phyloP scores from a whole-genome alignment of 2,888 invertebrate genomes.

The Cyrtodaria siliqua region DNA sequence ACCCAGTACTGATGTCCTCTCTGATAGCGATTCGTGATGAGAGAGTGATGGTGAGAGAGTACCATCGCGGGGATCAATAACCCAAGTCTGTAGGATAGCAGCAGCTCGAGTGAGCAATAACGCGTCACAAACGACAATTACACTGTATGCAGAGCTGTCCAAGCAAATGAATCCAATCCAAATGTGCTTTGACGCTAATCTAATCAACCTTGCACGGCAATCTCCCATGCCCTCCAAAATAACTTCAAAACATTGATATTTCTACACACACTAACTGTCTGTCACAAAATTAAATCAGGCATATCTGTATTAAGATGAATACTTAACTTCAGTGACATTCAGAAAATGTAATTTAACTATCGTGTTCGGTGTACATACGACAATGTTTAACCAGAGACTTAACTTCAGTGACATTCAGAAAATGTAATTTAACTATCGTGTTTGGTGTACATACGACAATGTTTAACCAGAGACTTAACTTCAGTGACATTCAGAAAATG shows the following conservation, averaged over 20 bases:
- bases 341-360: too few species aligned
- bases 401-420: too few species aligned
- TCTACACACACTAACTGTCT: background rate
- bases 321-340: too few species aligned
- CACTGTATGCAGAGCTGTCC: constrained; percentile 62
- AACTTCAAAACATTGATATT: constrained; percentile 7
- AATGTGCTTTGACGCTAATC: constrained; percentile 60
- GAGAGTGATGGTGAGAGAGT: too few species aligned
- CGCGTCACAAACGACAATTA: constrained; percentile 63
- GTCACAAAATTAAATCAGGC: background rate
- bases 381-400: too few species aligned
- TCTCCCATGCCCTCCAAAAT: constrained; percentile 5
- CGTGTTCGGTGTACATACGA: too few species aligned
- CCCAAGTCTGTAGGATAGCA: too few species aligned
- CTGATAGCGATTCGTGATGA: constrained; percentile 4
- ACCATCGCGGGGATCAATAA: too few species aligned
- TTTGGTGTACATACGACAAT: too few species aligned
- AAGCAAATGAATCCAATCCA: constrained; percentile 66
- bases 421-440: too few species aligned
- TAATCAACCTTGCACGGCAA: constrained; percentile 48
- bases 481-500: too few species aligned
- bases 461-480: too few species aligned
- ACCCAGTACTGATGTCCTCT: constrained; percentile 10
- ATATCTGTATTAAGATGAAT: background rate
- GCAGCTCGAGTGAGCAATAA: constrained; percentile 31